Evolutionary conservation across 2,113 vertebrate genomes (phyloP), one percentile per base, ranked within the genome.

Genomic region (Mus musculus): DNA sequence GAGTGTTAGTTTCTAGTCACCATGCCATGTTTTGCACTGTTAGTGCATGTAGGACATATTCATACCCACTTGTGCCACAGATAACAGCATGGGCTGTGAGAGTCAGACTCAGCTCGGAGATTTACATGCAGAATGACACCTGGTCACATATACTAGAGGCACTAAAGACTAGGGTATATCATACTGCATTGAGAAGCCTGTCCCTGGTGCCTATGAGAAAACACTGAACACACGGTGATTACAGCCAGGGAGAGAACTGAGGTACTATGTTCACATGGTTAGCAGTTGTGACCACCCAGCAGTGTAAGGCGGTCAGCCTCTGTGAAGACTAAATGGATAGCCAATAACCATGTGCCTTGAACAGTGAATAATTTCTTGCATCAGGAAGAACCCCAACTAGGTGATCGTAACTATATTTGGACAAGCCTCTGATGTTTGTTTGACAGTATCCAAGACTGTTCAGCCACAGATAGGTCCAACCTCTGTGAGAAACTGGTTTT

Each of bases 31-130:
- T 93, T 97, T 95, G 63, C 20, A 61, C 97, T 6, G 49, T 91
- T 97, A 4, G 73, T 93, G 90, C 95, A 10, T 91, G 71, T 61
- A 42, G 26, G 67, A 98, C 97, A 97, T 96, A 96, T 81, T 96
- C 94, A 97, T 11, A 54, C 85, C 96, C 95, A 98, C 97, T 92
- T 97, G 88, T 97, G 96, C 97, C 97, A 97, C 96, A 97, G 95
- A 93, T 96, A 97, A 90, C 92, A 67, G 88, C 88, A 94, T 94
- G 98, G 97, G 96, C 98, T 98, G 97, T 88, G 78, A 97, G 98
- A 98, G 98, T 46, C 96, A 98, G 98, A 98, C 98, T 98, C 98
- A 97, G 98, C 97, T 98, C 98, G 97, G 97, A 99, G 98, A 98
- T 97, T 98, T 98, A 98, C 98, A 98, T 98, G 98, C 97, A 97